Evolutionary conservation across 2,113 vertebrate genomes (phyloP).

Genomic region (Diphyllodes magnificus): DNA sequence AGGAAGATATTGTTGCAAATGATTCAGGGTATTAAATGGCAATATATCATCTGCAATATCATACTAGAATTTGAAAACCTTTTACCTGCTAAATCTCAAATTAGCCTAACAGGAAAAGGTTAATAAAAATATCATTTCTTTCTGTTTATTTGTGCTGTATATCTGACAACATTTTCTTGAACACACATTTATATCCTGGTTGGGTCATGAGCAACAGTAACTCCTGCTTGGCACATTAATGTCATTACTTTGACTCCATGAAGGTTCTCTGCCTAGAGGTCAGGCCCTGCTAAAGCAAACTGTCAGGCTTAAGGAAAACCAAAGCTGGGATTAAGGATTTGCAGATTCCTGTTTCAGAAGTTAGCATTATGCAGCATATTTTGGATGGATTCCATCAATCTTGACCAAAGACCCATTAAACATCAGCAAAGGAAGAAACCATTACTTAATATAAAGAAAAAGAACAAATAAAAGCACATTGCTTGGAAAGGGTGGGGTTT

Average conservation of each 20-base stretch:
- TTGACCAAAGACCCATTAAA: background rate
- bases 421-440: background rate
- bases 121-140: background rate
- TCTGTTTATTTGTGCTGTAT: background rate
- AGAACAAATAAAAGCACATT: background rate
- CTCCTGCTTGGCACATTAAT: background rate
- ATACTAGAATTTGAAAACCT: background rate
- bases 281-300: background rate
- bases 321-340: background rate
- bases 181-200: background rate
- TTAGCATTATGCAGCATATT: background rate
- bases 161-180: background rate
- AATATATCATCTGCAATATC: background rate
- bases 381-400: background rate
- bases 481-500: fast-evolving
- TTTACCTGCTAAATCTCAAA: background rate
- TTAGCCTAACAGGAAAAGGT: background rate
- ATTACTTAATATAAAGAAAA: background rate
- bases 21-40: background rate
- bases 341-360: background rate
- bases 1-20: background rate
- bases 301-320: background rate
- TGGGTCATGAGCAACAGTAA: background rate
- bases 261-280: background rate
- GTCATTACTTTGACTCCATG: background rate